phyloP scores from a whole-genome alignment of 2,113 vertebrate genomes.

The Anarrhichthys ocellatus region DNA sequence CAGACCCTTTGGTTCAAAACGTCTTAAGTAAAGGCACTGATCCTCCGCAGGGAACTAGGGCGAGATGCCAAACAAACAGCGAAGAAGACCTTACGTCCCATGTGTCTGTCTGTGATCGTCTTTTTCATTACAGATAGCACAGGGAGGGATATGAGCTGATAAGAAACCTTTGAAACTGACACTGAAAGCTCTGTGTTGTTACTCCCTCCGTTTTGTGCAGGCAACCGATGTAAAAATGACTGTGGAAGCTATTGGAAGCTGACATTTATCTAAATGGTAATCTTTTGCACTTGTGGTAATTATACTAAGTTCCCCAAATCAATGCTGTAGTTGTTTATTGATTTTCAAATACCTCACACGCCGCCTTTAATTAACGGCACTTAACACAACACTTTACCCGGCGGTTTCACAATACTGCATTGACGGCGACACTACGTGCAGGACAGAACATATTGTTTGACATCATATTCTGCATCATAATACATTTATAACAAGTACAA shows the following conservation, averaged over 20 bases:
- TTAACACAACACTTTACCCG: slow-evolving; percentile 4
- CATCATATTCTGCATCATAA: slow-evolving; percentile 2
- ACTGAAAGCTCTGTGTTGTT: not conserved
- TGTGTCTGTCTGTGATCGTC: not conserved
- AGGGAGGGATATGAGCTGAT: slow-evolving; percentile 7
- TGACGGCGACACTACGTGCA: slow-evolving; percentile 5
- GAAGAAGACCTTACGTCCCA: not conserved
- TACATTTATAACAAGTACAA: slow-evolving; percentile 7
- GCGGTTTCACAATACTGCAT: slow-evolving; percentile 15
- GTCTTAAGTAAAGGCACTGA: not conserved
- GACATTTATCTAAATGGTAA: slow-evolving; percentile 10
- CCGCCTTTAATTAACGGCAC: slow-evolving; percentile 33
- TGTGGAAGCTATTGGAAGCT: not conserved
- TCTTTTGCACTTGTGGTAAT: slow-evolving; percentile 22
- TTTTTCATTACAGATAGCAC: not conserved
- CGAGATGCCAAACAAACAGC: slow-evolving; percentile 16
- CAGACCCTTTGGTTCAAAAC: not conserved
- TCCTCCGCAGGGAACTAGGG: not conserved
- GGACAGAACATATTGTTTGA: slow-evolving; percentile 14
- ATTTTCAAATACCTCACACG: slow-evolving; percentile 28
- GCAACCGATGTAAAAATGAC: not conserved
- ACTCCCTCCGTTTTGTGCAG: not conserved
- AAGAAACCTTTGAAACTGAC: slow-evolving; percentile 10
- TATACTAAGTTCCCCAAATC: slow-evolving; percentile 21
- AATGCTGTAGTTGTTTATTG: slow-evolving; percentile 33